A percentile compares a stretch with the other conserved stretches of the same genome.
These are phyloP conservation scores for Strigamia maritima DNA, from an alignment of 2,888 invertebrate species.

Conservation along the genomic window DNA sequence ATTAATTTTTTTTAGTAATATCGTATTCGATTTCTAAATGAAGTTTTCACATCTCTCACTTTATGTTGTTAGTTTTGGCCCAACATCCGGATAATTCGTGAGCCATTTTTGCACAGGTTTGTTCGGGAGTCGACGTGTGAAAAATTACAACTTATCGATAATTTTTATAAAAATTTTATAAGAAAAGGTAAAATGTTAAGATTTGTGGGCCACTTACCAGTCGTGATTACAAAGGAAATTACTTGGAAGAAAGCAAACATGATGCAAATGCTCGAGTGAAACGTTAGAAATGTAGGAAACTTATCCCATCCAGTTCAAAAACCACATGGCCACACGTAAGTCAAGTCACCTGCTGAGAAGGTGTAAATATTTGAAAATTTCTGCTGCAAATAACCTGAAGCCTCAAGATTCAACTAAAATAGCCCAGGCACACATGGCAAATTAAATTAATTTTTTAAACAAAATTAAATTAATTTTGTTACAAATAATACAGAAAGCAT, in stretches of 20 bases:
- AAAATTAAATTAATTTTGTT: no score
- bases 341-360: slow-evolving; percentile 16
- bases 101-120: background rate
- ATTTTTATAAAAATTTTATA: background rate
- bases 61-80: background rate
- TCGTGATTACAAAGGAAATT: background rate
- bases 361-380: slow-evolving; percentile 23
- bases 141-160: background rate
- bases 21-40: no score
- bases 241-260: background rate
- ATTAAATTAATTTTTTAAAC: background rate
- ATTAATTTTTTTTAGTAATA: background rate
- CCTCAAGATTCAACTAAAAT: slow-evolving; percentile 1
- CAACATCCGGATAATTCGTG: background rate
- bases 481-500: no score
- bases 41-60: background rate
- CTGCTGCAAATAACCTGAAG: background rate
- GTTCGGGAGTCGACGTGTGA: background rate
- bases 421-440: background rate
- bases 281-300: background rate
- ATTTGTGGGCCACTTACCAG: background rate
- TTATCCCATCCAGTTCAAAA: background rate
- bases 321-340: slow-evolving; percentile 12
- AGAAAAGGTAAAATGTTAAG: no score
- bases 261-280: background rate